These are phyloP conservation scores for Macroramphosus scolopax DNA, from an alignment of 2,797 vertebrate species.

Conservation along the genomic window DNA sequence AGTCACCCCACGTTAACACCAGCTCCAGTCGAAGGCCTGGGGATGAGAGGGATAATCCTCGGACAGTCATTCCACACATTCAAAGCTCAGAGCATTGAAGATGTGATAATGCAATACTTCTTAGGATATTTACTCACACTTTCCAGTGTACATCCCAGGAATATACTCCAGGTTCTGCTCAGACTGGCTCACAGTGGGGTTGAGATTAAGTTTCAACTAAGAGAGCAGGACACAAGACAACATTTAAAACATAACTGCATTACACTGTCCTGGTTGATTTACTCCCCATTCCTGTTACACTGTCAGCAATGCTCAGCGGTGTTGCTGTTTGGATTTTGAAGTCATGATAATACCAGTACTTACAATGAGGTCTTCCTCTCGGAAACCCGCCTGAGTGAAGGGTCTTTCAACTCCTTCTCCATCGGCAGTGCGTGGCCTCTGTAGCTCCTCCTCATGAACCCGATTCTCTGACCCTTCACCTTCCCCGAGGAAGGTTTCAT, in stretches of 20 bases:
- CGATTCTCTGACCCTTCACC: slow-evolving; percentile 61
- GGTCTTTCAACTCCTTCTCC: slow-evolving; percentile 88
- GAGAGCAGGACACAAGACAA: slow-evolving; percentile 10
- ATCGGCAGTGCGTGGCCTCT: slow-evolving; percentile 89
- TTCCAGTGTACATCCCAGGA: slow-evolving; percentile 84
- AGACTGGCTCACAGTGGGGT: slow-evolving; percentile 39
- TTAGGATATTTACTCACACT: slow-evolving; percentile 79
- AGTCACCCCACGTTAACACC: slow-evolving; percentile 89
- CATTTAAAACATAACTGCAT: slow-evolving; percentile 4
- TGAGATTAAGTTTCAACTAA: slow-evolving; percentile 73
- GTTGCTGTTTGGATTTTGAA: too few species aligned
- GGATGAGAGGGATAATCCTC: neutral
- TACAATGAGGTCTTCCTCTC: slow-evolving; percentile 73
- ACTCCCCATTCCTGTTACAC: neutral
- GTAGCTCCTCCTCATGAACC: slow-evolving; percentile 81
- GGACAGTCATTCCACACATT: slow-evolving; percentile 1
- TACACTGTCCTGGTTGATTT: slow-evolving; percentile 9
- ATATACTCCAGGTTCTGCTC: slow-evolving; percentile 67
- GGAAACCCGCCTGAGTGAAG: slow-evolving; percentile 86
- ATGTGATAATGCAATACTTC: neutral
- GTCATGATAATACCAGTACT: slow-evolving; percentile 6
- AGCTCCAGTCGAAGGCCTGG: slow-evolving; percentile 88
- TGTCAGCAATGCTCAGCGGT: too few species aligned
- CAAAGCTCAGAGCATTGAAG: too few species aligned
- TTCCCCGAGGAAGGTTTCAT: slow-evolving; percentile 83